phyloP scores from a whole-genome alignment of 2,113 vertebrate genomes.

The Emydocephalus ijimae region DNA sequence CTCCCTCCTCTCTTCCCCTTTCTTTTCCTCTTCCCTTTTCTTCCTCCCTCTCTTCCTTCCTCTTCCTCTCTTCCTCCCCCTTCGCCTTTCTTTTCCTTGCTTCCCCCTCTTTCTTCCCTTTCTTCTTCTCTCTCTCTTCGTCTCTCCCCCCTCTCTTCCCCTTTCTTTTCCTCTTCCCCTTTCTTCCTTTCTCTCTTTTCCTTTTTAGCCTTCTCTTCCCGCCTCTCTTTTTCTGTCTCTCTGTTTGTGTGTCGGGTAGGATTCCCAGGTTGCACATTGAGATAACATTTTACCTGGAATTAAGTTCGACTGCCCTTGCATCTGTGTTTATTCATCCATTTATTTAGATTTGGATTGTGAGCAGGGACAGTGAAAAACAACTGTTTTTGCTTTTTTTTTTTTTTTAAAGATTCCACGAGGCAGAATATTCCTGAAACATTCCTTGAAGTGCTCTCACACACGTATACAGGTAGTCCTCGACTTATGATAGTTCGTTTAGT shows the following conservation, averaged over 20 bases:
- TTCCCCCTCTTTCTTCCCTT: no score
- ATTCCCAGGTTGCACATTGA: neutral
- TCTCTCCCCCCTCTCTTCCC: no score
- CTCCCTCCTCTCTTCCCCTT: no score
- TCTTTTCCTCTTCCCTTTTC: no score
- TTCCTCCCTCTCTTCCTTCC: no score
- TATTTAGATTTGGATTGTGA: neutral
- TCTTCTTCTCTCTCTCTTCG: no score
- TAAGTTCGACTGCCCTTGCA: neutral
- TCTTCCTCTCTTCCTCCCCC: no score
- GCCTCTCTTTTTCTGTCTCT: accelerated
- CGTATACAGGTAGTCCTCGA: neutral
- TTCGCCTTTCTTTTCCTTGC: no score
- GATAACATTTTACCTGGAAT: neutral
- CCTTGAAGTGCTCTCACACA: neutral
- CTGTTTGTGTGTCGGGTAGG: neutral
- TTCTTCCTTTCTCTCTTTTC: no score
- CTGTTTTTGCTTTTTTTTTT: neutral
- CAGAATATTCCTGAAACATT: neutral
- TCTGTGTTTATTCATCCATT: neutral
- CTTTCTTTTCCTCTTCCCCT: no score
- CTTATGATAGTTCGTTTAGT: neutral
- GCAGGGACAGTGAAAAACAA: neutral
- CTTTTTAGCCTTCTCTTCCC: no score
- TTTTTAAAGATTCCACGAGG: neutral